phyloP scores from a whole-genome alignment of 2,797 vertebrate genomes.

The Streptopelia turtur region DNA sequence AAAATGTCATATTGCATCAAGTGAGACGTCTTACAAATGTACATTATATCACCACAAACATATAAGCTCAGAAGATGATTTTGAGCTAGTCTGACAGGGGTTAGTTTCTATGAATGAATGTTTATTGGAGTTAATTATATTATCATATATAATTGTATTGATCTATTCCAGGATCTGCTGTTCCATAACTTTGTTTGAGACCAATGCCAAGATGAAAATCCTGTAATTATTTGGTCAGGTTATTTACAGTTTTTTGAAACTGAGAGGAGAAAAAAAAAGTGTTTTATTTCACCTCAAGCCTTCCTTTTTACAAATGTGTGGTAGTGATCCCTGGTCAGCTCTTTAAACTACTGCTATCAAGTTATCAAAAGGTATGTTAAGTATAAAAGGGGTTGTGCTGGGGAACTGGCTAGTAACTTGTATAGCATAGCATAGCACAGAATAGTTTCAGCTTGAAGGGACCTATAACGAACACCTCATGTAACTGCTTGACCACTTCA shows the following conservation, averaged over 20 bases:
- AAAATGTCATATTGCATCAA: not conserved
- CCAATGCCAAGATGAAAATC: not conserved
- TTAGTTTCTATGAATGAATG: not conserved
- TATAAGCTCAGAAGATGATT: not conserved
- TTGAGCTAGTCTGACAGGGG: not conserved
- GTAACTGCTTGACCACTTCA: not conserved
- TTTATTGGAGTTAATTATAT: not conserved
- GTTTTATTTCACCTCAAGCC: not conserved
- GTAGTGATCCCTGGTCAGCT: not conserved
- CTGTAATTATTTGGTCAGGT: not conserved
- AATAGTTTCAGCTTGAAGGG: not conserved
- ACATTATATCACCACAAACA: not conserved
- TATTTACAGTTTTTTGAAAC: not conserved
- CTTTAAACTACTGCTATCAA: not conserved
- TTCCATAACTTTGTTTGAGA: not conserved
- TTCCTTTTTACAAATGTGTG: not conserved
- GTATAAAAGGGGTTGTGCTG: not conserved
- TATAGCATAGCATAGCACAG: not conserved
- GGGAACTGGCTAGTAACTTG: not conserved
- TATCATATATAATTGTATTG: not conserved
- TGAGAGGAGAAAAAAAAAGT: fast-evolving
- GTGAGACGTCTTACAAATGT: not conserved
- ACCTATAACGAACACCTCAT: not conserved
- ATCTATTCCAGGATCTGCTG: not conserved
- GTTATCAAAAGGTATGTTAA: not conserved